Evolutionary conservation across 2,888 invertebrate species (phyloP).

Genomic region (Acronicta alni): DNA sequence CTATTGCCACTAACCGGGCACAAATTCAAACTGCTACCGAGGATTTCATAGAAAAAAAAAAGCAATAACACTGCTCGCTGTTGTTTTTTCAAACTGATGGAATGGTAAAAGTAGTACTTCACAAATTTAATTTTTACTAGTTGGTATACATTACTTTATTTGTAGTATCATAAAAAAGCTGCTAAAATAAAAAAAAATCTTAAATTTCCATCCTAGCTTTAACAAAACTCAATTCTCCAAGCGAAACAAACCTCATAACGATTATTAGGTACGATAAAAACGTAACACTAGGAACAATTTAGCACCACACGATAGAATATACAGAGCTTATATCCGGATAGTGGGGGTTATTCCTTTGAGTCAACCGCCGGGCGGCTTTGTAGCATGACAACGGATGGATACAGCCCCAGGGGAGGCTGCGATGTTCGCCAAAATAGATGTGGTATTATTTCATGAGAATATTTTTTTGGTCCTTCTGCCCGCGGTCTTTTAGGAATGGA

Average conservation of each 20-base stretch:
- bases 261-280: conserved; percentile 33
- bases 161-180: no score
- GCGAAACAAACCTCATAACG: conserved; percentile 11
- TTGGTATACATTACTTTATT: no score
- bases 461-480: conserved; percentile 4
- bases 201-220: background rate
- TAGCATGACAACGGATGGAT: conserved; percentile 57
- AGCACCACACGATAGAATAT: conserved; percentile 46
- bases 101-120: no score
- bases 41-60: no score
- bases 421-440: conserved; percentile 44
- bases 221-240: background rate
- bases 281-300: conserved; percentile 36
- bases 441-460: conserved; percentile 29
- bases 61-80: no score
- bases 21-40: no score
- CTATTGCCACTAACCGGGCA: no score
- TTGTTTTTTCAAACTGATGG: no score
- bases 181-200: no score
- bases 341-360: conserved; percentile 65
- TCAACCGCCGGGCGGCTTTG: conserved; percentile 60
- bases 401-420: conserved; percentile 49
- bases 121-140: no score
- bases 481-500: conserved; percentile 1
- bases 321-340: conserved; percentile 48